phyloP scores from a whole-genome alignment of 2,888 invertebrate genomes.

The Noctua janthina region DNA sequence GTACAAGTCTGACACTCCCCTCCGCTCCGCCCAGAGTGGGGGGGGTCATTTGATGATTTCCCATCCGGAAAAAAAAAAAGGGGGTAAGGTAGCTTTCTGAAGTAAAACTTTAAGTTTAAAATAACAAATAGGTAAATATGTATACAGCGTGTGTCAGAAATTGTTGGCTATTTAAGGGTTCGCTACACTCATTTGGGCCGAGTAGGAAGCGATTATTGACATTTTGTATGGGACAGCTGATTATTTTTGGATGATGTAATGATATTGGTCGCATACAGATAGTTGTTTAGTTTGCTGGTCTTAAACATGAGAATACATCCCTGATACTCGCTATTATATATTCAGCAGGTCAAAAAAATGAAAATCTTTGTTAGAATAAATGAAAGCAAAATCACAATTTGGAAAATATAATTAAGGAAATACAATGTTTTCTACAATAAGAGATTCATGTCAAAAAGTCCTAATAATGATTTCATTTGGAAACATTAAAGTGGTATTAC shows the following conservation, averaged over 20 bases:
- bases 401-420: background rate
- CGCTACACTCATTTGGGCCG: background rate
- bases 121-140: background rate
- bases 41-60: too few species aligned
- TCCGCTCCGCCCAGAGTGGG: too few species aligned
- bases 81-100: background rate
- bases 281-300: background rate
- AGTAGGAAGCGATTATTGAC: background rate
- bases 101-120: background rate
- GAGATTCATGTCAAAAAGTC: background rate
- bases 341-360: background rate
- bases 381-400: background rate
- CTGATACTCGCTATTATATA: background rate
- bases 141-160: background rate
- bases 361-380: background rate
- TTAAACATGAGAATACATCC: background rate
- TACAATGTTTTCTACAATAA: background rate
- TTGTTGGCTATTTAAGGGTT: background rate
- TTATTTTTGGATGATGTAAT: background rate
- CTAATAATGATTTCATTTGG: background rate
- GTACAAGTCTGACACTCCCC: too few species aligned
- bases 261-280: background rate
- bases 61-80: too few species aligned
- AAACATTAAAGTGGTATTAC: background rate
- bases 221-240: background rate